phyloP scores from a whole-genome alignment of 2,888 invertebrate genomes.

The Diaprepes abbreviatus region DNA sequence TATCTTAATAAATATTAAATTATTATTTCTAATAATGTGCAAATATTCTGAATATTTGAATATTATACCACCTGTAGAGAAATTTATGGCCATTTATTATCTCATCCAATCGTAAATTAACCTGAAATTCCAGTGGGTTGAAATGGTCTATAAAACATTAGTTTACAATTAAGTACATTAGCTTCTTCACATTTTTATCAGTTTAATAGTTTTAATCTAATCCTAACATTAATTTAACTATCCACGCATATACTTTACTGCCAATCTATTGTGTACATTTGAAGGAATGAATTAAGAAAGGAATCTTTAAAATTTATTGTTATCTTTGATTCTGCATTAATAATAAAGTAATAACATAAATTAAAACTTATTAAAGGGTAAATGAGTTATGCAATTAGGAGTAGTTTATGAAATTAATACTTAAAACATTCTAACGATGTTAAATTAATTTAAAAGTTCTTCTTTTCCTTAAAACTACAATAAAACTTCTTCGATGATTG shows the following conservation, averaged over 20 bases:
- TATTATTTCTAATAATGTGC: slow-evolving; percentile 14
- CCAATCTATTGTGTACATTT: background rate
- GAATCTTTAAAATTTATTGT: background rate
- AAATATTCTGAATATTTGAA: slow-evolving; percentile 21
- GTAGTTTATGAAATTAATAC: no score
- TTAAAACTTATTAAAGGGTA: background rate
- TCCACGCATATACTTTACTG: background rate
- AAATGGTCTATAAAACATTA: slow-evolving; percentile 30
- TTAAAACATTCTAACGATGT: no score
- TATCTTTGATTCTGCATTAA: background rate
- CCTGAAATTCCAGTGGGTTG: slow-evolving; percentile 19
- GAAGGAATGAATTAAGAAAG: background rate
- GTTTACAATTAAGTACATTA: slow-evolving; percentile 29
- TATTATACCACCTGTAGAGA: slow-evolving; percentile 32
- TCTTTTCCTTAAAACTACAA: no score
- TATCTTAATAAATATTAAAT: background rate
- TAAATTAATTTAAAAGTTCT: no score
- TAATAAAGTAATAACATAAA: background rate
- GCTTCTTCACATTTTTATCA: slow-evolving; percentile 31
- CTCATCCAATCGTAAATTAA: slow-evolving; percentile 15
- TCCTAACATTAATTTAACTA: background rate
- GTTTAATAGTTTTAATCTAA: slow-evolving; percentile 1
- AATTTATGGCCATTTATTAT: slow-evolving; percentile 21
- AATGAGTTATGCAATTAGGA: background rate
- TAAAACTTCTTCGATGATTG: no score